Conservation (phyloP, 2,888 invertebrate species). For the Scelioninae gen. 1 region DNA sequence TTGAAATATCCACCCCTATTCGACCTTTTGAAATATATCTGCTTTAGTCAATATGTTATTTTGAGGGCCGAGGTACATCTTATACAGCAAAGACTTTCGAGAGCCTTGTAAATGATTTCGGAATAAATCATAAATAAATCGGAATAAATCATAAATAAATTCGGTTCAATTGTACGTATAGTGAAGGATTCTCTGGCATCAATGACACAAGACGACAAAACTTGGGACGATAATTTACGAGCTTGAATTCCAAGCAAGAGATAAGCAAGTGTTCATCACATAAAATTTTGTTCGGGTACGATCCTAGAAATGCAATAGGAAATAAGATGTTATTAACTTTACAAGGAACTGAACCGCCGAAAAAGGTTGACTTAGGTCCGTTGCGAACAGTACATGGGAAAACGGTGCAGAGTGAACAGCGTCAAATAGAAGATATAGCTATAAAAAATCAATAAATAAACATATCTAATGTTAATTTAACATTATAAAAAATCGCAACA, state of each 20-base stretch:
- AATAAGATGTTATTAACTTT: background rate
- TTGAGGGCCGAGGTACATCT: background rate
- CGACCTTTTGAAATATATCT: slow-evolving; percentile 19
- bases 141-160: slow-evolving; percentile 10
- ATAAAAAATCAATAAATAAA: no score
- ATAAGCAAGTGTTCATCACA: slow-evolving; percentile 10
- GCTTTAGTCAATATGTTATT: no score
- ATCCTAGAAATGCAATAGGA: slow-evolving; percentile 10
- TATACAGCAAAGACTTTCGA: slow-evolving; percentile 3
- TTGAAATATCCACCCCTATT: background rate
- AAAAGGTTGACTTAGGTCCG: background rate
- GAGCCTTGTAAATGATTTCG: background rate
- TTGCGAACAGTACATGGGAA: background rate
- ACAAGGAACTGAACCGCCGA: background rate
- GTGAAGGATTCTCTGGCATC: background rate
- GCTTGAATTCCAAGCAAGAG: slow-evolving; percentile 6
- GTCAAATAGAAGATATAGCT: background rate
- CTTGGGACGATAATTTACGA: slow-evolving; percentile 13
- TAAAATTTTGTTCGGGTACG: slow-evolving; percentile 20
- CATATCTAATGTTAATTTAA: no score
- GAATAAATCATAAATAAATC: slow-evolving; percentile 3
- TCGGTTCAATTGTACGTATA: background rate
- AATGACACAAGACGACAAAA: slow-evolving; percentile 6
- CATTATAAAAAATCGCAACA: background rate
- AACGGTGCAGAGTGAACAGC: background rate